Evolutionary conservation across 1,140 invertebrate genomes (phyloP).

Genomic region (Harlomillsia oculata): DNA sequence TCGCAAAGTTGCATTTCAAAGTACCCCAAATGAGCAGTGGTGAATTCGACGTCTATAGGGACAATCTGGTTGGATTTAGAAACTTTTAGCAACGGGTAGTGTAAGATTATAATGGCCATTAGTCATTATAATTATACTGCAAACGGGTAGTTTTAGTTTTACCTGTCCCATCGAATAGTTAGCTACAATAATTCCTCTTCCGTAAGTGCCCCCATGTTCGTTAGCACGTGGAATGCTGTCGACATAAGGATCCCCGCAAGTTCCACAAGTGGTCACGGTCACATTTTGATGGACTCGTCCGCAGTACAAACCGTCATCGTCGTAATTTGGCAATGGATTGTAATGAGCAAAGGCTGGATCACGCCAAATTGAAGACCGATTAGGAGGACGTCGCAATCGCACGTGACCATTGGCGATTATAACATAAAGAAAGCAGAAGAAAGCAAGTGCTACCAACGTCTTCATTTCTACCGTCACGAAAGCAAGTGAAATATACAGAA

Average conservation of each 20-base stretch:
- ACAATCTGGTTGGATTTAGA: constrained; percentile 22
- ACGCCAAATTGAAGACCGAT: constrained; percentile 46
- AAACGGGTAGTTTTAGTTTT: background rate
- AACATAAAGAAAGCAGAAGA: constrained; percentile 32
- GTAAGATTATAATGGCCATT: background rate
- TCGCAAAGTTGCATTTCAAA: constrained; percentile 43
- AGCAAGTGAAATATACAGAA: too few relatives aligned
- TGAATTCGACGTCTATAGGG: constrained; percentile 40
- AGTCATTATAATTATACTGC: constrained; percentile 11
- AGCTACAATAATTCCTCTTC: constrained; percentile 39
- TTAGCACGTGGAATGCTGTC: constrained; percentile 38
- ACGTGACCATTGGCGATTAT: constrained; percentile 43
- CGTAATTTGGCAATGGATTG: constrained; percentile 37
- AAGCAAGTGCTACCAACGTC: background rate
- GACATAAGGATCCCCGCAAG: constrained; percentile 43
- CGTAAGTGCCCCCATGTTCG: constrained; percentile 38
- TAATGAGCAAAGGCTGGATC: constrained; percentile 7
- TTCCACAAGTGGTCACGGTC: constrained; percentile 41
- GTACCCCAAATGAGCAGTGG: constrained; percentile 44
- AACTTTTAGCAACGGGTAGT: constrained; percentile 12
- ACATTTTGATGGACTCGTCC: constrained; percentile 27
- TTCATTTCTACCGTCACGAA: too few relatives aligned
- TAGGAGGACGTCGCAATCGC: constrained; percentile 44
- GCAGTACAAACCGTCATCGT: constrained; percentile 36
- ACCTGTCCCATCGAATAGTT: constrained; percentile 33